Conservation (phyloP, 2,113 vertebrate species). For the Maccullochella peelii region DNA sequence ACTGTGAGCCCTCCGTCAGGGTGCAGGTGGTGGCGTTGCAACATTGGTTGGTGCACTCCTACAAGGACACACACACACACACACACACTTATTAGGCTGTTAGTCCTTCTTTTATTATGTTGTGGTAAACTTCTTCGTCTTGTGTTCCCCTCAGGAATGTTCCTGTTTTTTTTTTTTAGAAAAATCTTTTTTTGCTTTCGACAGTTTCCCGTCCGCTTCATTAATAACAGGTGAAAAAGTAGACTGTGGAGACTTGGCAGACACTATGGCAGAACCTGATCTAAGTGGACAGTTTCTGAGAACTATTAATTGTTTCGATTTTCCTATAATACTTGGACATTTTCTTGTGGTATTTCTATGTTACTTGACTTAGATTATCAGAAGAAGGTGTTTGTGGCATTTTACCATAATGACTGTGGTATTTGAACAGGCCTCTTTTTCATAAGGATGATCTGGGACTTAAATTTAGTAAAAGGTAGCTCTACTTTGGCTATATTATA, state of each 20-base stretch:
- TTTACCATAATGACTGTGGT: neutral
- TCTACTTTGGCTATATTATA: no score
- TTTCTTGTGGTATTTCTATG: neutral
- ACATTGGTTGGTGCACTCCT: constrained; percentile 85
- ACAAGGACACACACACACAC: no score
- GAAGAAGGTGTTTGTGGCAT: neutral
- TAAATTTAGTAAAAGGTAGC: no score
- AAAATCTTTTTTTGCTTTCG: neutral
- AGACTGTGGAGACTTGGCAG: neutral
- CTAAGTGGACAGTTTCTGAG: neutral
- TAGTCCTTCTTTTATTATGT: neutral
- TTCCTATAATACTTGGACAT: neutral
- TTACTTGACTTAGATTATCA: neutral
- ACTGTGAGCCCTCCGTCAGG: constrained; percentile 70
- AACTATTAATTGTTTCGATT: neutral
- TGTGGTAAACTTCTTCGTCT: neutral
- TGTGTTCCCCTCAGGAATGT: neutral
- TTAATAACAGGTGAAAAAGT: neutral
- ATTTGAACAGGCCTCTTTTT: no score
- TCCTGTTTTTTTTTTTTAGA: neutral
- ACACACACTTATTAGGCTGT: neutral
- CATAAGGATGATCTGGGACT: no score
- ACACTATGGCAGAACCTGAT: neutral
- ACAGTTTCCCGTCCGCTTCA: neutral
- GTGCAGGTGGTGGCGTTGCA: constrained; percentile 84